phyloP scores from a whole-genome alignment of 2,888 invertebrate species.

The Caenorhabditis uteleia region DNA sequence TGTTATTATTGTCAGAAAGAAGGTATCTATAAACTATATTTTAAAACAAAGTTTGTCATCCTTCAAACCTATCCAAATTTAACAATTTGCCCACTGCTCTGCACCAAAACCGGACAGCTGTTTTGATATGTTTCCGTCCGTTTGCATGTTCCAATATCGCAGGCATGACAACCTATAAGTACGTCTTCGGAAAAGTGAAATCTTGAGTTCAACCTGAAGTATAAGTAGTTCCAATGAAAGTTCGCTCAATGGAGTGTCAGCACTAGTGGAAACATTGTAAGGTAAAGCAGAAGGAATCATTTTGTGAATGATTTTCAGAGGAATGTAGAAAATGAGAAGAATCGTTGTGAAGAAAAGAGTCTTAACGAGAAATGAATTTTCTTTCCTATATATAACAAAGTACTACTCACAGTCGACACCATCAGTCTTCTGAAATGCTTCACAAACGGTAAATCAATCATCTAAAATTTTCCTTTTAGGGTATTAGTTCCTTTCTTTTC shows the following conservation, averaged over 20 bases:
- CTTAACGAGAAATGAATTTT: too few species aligned
- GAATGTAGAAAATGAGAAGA: slow-evolving; percentile 92
- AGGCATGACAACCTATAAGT: slow-evolving; percentile 82
- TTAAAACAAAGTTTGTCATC: slow-evolving; percentile 1
- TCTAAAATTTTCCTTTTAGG: slow-evolving; percentile 73
- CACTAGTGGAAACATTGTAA: slow-evolving; percentile 82
- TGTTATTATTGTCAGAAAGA: slow-evolving; percentile 23
- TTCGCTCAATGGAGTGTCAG: slow-evolving; percentile 82
- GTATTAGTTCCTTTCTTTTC: background rate
- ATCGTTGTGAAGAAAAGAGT: slow-evolving; percentile 88
- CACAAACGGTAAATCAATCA: slow-evolving; percentile 94
- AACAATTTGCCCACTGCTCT: slow-evolving; percentile 68
- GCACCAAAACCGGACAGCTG: slow-evolving; percentile 76
- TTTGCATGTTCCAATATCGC: slow-evolving; percentile 94
- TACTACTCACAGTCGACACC: slow-evolving; percentile 84
- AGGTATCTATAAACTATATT: slow-evolving; percentile 20
- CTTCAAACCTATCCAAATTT: slow-evolving; percentile 45
- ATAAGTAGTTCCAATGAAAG: slow-evolving; percentile 86
- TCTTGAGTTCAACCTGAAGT: slow-evolving; percentile 74
- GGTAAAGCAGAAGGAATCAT: slow-evolving; percentile 88
- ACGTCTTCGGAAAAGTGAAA: background rate
- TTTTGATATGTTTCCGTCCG: slow-evolving; percentile 89
- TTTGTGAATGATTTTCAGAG: slow-evolving; percentile 83
- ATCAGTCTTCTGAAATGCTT: slow-evolving; percentile 87
- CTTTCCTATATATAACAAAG: too few species aligned